These are phyloP conservation scores for Nannospalax galili DNA, from an alignment of 2,113 vertebrate species.

Conservation along the genomic window DNA sequence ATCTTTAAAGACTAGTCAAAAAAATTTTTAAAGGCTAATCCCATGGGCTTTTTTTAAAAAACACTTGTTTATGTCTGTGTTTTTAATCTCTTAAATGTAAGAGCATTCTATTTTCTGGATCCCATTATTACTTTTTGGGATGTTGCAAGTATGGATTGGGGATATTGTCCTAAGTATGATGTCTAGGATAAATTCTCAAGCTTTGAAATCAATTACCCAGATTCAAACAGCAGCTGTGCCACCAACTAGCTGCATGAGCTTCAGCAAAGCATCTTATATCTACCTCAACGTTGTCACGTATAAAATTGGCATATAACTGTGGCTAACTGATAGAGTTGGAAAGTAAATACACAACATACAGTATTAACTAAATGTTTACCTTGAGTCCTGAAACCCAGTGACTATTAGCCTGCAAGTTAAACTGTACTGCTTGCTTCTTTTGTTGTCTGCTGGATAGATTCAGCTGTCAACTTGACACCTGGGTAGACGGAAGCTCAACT, in stretches of 20 bases:
- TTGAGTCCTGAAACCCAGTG: neutral
- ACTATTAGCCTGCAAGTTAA: neutral
- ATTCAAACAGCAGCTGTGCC: neutral
- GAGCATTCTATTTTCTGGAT: neutral
- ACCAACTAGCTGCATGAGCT: neutral
- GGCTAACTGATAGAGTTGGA: neutral
- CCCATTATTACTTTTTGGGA: neutral
- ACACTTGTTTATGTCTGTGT: neutral
- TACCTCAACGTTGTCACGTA: neutral
- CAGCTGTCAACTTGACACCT: too few species aligned
- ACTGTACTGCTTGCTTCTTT: neutral
- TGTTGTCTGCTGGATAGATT: neutral
- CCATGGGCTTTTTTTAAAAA: neutral
- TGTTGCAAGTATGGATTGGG: too few species aligned
- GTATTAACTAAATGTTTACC: neutral
- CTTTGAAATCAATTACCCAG: neutral
- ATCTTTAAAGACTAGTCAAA: constrained; percentile 31
- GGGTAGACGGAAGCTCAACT: too few species aligned
- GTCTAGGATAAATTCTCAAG: neutral
- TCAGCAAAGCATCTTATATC: neutral
- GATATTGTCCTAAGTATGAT: too few species aligned
- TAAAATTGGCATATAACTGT: neutral
- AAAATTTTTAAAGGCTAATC: neutral
- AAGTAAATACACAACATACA: neutral
- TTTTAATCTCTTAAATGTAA: constrained; percentile 17